Evolutionary conservation across 2,888 invertebrate species (phyloP).

Genomic region (Phaonia tiefii): DNA sequence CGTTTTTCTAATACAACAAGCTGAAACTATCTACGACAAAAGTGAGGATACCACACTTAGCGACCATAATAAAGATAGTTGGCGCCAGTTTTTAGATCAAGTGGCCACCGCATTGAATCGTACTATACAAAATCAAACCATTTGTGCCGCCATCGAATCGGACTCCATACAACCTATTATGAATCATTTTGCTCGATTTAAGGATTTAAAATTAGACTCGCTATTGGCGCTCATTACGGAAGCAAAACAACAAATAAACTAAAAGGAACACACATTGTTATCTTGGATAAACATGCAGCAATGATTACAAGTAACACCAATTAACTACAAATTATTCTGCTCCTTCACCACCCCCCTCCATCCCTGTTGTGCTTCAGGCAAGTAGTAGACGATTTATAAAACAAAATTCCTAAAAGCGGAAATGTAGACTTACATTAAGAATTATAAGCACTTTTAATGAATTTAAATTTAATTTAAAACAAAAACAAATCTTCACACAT

Average conservation of each 20-base stretch:
- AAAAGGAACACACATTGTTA: slow-evolving; percentile 53
- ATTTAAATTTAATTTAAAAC: slow-evolving; percentile 34
- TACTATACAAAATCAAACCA: slow-evolving; percentile 79
- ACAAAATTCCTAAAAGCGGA: slow-evolving; percentile 9
- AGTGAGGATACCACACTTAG: slow-evolving; percentile 71
- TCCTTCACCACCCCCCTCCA: background rate
- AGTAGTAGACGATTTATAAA: slow-evolving; percentile 44
- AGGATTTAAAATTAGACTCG: slow-evolving; percentile 79
- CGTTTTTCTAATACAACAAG: slow-evolving; percentile 77
- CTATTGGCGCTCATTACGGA: slow-evolving; percentile 79
- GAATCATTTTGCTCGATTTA: slow-evolving; percentile 79
- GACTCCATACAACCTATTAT: slow-evolving; percentile 79
- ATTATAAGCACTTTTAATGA: slow-evolving; percentile 40
- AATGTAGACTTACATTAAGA: slow-evolving; percentile 46
- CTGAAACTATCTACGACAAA: slow-evolving; percentile 77
- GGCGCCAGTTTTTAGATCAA: slow-evolving; percentile 78
- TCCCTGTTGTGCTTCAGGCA: slow-evolving; percentile 44
- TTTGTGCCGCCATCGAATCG: slow-evolving; percentile 79
- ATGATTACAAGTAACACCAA: slow-evolving; percentile 37
- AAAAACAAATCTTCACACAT: background rate
- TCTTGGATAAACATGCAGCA: background rate
- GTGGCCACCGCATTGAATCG: slow-evolving; percentile 78
- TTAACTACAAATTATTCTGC: slow-evolving; percentile 2
- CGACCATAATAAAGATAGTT: slow-evolving; percentile 73
- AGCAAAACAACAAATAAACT: slow-evolving; percentile 79